Conservation (phyloP, 2,113 vertebrate genomes). For the Peromyscus maniculatus region DNA sequence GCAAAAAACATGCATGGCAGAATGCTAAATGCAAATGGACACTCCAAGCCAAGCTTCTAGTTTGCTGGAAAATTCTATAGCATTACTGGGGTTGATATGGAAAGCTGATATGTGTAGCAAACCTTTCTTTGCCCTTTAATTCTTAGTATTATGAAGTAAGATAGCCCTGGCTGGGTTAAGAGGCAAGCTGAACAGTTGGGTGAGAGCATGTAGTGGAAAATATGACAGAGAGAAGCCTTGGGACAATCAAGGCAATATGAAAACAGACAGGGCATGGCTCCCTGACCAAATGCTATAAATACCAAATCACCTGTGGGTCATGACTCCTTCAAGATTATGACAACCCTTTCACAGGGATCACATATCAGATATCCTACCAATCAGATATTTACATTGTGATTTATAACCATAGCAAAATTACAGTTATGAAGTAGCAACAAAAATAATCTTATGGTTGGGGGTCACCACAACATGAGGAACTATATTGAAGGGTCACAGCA, state of each 20-base stretch:
- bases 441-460: too few species aligned
- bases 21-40: constrained; percentile 9
- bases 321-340: too few species aligned
- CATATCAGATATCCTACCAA: too few species aligned
- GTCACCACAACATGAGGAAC: too few species aligned
- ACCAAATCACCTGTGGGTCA: not conserved
- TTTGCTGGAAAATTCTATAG: not conserved
- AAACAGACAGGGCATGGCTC: not conserved
- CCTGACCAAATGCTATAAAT: not conserved
- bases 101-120: not conserved
- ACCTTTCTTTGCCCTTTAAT: not conserved
- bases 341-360: too few species aligned
- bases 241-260: not conserved
- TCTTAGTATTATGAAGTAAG: not conserved
- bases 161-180: not conserved
- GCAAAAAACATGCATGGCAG: not conserved
- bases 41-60: not conserved
- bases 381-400: too few species aligned
- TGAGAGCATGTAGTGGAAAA: not conserved
- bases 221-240: not conserved
- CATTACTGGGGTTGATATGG: not conserved
- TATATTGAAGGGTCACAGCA: too few species aligned
- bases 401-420: too few species aligned
- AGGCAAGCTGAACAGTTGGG: not conserved
- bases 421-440: too few species aligned